phyloP scores from a whole-genome alignment of 2,113 vertebrate species.

The Colistium nudipinnis region DNA sequence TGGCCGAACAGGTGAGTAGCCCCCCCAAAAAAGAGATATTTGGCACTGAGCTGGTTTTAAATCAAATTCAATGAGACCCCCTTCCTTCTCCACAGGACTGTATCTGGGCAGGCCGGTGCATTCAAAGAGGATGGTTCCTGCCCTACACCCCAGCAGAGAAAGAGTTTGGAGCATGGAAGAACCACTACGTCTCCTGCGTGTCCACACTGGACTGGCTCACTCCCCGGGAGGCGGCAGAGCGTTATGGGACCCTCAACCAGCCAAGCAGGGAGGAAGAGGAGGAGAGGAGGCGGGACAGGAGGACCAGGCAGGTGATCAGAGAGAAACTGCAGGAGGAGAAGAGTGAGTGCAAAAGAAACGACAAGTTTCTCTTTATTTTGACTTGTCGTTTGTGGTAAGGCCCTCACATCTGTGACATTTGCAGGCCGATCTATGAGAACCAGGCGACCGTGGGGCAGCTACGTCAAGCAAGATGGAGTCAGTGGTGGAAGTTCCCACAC shows the following conservation, averaged over 20 bases:
- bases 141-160: constrained; percentile 78
- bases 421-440: constrained; percentile 76
- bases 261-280: constrained; percentile 72
- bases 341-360: constrained; percentile 70
- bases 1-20: constrained; percentile 87
- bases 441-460: constrained; percentile 80
- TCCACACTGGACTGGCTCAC: constrained; percentile 78
- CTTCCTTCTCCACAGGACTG: constrained; percentile 76
- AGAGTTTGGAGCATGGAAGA: constrained; percentile 84
- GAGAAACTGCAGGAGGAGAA: constrained; percentile 78
- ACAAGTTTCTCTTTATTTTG: background rate
- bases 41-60: background rate
- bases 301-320: constrained; percentile 75
- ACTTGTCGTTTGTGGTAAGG: no score
- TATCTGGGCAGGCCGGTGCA: constrained; percentile 82
- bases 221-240: constrained; percentile 75
- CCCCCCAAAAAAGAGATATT: background rate
- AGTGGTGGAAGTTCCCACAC: constrained; percentile 28
- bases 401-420: constrained; percentile 2
- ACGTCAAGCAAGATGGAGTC: constrained; percentile 44
- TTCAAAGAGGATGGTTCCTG: constrained; percentile 85
- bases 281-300: constrained; percentile 79
- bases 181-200: constrained; percentile 80
- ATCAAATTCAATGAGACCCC: no score
- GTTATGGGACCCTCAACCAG: constrained; percentile 78